Percentiles rank a stretch among this genome's conserved stretches.
Evolutionary conservation across 2,888 invertebrate species (phyloP).

Genomic region (Yponomeuta plumbellus): DNA sequence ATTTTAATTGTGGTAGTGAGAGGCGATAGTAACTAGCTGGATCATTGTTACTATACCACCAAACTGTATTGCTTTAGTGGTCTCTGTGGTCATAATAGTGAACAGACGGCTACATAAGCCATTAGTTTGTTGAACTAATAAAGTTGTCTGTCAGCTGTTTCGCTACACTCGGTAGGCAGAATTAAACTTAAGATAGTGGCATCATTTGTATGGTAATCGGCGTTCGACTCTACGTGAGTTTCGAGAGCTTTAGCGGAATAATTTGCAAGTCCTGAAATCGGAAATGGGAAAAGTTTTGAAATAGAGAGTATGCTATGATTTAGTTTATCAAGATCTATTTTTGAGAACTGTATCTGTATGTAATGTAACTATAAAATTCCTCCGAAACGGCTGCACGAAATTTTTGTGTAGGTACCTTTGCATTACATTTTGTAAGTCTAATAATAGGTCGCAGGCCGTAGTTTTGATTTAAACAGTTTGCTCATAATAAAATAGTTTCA

Average conservation of each 20-base stretch:
- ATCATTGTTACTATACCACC: conserved; percentile 52
- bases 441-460: too few species aligned
- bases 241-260: background rate
- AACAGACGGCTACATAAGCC: background rate
- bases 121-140: too few species aligned
- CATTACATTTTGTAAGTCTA: too few species aligned
- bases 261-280: background rate
- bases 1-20: conserved; percentile 54
- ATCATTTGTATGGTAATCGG: conserved; percentile 1
- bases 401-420: too few species aligned
- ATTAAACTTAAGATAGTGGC: background rate
- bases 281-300: background rate
- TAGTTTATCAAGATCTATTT: background rate
- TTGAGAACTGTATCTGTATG: too few species aligned
- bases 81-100: background rate
- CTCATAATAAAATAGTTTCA: too few species aligned
- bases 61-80: background rate
- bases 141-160: background rate
- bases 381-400: too few species aligned
- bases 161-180: background rate
- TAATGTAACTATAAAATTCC: too few species aligned
- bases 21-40: conserved; percentile 44
- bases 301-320: background rate
- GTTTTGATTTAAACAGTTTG: too few species aligned
- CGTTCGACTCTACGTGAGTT: background rate